A percentile compares a stretch with the other conserved stretches of the same genome.
phyloP scores from a whole-genome alignment of 2,113 vertebrate genomes.

The Podocnemis expansa region DNA sequence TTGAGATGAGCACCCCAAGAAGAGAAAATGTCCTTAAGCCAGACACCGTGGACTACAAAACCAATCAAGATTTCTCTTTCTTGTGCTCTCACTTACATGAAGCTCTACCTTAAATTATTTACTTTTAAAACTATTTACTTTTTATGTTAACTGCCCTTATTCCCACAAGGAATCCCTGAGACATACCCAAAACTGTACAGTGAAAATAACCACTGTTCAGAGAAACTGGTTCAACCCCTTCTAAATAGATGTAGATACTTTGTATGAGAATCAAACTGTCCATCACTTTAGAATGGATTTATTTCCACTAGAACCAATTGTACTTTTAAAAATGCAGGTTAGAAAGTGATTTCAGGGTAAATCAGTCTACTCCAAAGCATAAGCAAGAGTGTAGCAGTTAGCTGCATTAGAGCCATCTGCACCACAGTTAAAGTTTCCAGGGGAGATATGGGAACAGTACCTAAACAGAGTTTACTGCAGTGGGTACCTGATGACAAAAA shows the following conservation, averaged over 20 bases:
- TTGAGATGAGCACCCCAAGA: conserved; percentile 77
- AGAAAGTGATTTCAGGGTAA: conserved; percentile 65
- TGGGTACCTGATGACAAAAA: conserved; percentile 44
- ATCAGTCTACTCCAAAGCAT: conserved; percentile 58
- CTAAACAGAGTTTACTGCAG: conserved; percentile 56
- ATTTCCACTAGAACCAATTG: conserved; percentile 33
- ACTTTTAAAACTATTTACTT: conserved; percentile 76
- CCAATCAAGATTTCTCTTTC: conserved; percentile 73
- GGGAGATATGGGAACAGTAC: conserved; percentile 60
- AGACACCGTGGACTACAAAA: conserved; percentile 66
- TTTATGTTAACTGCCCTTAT: conserved; percentile 81
- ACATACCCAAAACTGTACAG: conserved; percentile 83
- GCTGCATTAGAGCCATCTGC: conserved; percentile 52
- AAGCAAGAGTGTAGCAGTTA: conserved; percentile 44
- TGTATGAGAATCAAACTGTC: conserved; percentile 44
- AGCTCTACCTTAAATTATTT: conserved; percentile 79
- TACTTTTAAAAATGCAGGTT: conserved; percentile 15
- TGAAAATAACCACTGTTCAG: conserved; percentile 76
- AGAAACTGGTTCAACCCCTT: conserved; percentile 78
- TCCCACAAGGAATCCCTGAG: conserved; percentile 88
- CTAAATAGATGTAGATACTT: conserved; percentile 61
- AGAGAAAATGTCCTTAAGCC: conserved; percentile 69
- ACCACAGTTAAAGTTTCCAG: conserved; percentile 59
- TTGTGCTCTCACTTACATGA: conserved; percentile 74
- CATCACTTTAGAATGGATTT: conserved; percentile 45